These are phyloP conservation scores for Aplochiton taeniatus DNA, from an alignment of 2,797 vertebrate genomes.

Conservation along the genomic window DNA sequence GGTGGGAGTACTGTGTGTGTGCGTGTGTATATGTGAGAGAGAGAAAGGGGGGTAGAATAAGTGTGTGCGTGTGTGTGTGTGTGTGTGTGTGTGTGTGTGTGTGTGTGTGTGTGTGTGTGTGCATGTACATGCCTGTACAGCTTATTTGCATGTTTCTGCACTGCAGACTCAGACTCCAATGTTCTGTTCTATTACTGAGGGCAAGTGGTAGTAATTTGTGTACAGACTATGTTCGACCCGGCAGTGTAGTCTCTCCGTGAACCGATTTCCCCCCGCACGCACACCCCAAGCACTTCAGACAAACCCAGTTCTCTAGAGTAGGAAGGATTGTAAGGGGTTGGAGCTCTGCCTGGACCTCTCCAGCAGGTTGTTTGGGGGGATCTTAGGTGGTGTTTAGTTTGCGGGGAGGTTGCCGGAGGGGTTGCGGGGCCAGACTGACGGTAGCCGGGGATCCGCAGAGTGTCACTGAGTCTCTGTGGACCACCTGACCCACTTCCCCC, in stretches of 20 bases:
- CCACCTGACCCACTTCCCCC: slow-evolving; percentile 95
- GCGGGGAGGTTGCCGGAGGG: slow-evolving; percentile 42
- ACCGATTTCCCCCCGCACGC: no score
- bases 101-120: slow-evolving; percentile 33
- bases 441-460: slow-evolving; percentile 84
- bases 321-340: no score
- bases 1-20: slow-evolving; percentile 44
- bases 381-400: slow-evolving; percentile 21
- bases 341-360: slow-evolving; percentile 21
- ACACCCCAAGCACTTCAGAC: no score
- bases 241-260: no score
- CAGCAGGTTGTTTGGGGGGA: slow-evolving; percentile 9
- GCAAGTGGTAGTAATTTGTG: no score
- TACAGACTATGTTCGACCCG: no score
- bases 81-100: slow-evolving; percentile 6
- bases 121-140: slow-evolving; percentile 33
- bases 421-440: slow-evolving; percentile 39
- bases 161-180: no score
- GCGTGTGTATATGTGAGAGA: slow-evolving; percentile 46
- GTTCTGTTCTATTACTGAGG: no score
- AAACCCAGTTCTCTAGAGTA: no score
- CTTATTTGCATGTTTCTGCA: no score
- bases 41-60: slow-evolving; percentile 27
- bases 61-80: neutral
- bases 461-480: slow-evolving; percentile 95